These are phyloP conservation scores for Rousettus leschenaultii DNA, from an alignment of 2,113 vertebrate genomes.

Conservation along the genomic window DNA sequence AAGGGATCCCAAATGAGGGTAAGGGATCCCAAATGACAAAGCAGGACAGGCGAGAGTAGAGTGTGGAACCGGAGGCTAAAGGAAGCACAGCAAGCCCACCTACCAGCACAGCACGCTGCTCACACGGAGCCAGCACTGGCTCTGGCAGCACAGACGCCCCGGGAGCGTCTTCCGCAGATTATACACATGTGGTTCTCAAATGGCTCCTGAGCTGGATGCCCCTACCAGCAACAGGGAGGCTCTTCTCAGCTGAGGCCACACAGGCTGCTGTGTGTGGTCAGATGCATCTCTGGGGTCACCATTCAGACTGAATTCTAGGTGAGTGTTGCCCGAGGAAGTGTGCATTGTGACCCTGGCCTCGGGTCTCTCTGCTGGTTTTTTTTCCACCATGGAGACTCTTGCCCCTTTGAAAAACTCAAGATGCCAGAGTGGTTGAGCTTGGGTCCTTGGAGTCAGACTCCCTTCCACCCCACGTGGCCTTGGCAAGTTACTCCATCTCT, in stretches of 20 bases:
- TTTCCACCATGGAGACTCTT: background rate
- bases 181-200: background rate
- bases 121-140: background rate
- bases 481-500: background rate
- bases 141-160: background rate
- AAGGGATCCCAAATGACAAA: background rate
- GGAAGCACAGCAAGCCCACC: background rate
- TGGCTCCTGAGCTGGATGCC: background rate
- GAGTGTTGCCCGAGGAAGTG: no score
- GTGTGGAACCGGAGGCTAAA: background rate
- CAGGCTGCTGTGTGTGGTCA: background rate
- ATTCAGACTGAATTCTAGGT: background rate
- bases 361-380: background rate
- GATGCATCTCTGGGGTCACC: background rate
- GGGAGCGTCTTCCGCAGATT: background rate
- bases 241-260: background rate
- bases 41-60: background rate
- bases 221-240: no score
- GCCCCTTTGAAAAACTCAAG: background rate
- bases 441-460: background rate
- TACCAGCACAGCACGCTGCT: background rate
- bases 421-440: background rate
- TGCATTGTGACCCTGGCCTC: background rate
- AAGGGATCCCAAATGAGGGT: background rate
- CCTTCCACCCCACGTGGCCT: background rate